Conservation (phyloP, 2,797 vertebrate species). For the Spinus pinus region DNA sequence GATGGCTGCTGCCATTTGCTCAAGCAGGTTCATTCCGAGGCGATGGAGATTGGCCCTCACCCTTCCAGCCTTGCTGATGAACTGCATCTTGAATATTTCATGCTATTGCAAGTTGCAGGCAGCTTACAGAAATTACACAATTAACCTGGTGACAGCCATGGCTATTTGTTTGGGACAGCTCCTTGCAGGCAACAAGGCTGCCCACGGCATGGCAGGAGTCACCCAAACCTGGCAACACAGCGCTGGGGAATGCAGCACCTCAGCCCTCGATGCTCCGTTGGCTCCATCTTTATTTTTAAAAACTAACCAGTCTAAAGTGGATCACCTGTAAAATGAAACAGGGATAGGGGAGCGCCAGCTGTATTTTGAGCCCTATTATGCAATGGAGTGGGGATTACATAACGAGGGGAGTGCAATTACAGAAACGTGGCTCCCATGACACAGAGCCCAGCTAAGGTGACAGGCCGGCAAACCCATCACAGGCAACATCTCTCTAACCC, state of each 20-base stretch:
- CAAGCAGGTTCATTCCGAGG: neutral
- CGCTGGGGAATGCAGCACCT: neutral
- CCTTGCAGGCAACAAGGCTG: neutral
- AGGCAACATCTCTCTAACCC: neutral
- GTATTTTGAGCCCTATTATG: slow-evolving; percentile 9
- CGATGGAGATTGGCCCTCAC: rapidly evolving
- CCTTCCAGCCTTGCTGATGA: neutral
- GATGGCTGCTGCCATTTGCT: neutral
- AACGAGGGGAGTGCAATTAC: slow-evolving; percentile 21
- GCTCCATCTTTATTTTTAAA: neutral
- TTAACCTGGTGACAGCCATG: neutral
- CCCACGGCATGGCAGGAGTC: neutral
- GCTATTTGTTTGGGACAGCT: neutral
- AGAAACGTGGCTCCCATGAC: slow-evolving; percentile 2
- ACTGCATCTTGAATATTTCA: neutral
- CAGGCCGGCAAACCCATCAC: neutral
- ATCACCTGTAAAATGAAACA: neutral
- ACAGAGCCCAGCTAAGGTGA: neutral
- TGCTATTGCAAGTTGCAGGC: neutral
- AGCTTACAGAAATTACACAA: neutral
- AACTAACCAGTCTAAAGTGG: neutral
- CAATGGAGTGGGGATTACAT: slow-evolving; percentile 22
- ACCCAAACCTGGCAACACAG: neutral
- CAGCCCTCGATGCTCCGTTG: rapidly evolving
- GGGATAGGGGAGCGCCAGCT: neutral